Evolutionary conservation across 1,140 invertebrate genomes (phyloP), one percentile per base, ranked within the genome.

Genomic region (Drosophila trapezifrons): DNA sequence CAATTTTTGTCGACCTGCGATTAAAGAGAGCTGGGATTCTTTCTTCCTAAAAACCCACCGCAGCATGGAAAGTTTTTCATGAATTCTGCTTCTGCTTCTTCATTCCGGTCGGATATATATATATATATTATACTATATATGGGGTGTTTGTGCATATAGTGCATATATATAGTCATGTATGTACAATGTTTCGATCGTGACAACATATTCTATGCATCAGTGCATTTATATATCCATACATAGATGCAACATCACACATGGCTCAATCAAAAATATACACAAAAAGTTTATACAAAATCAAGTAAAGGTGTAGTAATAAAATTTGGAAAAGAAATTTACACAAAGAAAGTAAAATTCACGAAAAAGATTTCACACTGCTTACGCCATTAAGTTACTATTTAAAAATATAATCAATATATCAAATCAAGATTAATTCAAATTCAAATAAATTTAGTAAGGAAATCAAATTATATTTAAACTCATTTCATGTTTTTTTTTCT

Each of bases 61-160:
- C 75, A 80, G 83, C 76, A 86, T 86, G 82, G 63, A 89, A 89
- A 83, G 62, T 89, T 84, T 90, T 84, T 89, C 84, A 90, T 85
- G 85, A 89, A 89, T 90, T 89, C 76, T 75, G 71, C 71, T 78
- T 52, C 29, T 52, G 29, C 29, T 35, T 35, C 73, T 78, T 82
- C 66, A 67, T 83, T 86, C 65, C 64, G 58, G 67, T 79, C 42
- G 66, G 38, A 73, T 64, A 77, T 60, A 76, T 79, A n/a, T n/a
- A 45, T 58, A 70, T 59, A 55, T 32, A 40, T 47, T 22, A 59
- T 76, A 32, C 49, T 74, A 29, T 65, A 69, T 66, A 46, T 54
- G 62, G 42, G 43, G 22, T 64, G 58, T 58, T 42, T 59, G 63
- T 70, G 56, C 76, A 40, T 54, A n/a, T 42, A 40, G 79, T 81